phyloP scores from a whole-genome alignment of 92 coral and sea anemone species.

The Micromussa lordhowensis region DNA sequence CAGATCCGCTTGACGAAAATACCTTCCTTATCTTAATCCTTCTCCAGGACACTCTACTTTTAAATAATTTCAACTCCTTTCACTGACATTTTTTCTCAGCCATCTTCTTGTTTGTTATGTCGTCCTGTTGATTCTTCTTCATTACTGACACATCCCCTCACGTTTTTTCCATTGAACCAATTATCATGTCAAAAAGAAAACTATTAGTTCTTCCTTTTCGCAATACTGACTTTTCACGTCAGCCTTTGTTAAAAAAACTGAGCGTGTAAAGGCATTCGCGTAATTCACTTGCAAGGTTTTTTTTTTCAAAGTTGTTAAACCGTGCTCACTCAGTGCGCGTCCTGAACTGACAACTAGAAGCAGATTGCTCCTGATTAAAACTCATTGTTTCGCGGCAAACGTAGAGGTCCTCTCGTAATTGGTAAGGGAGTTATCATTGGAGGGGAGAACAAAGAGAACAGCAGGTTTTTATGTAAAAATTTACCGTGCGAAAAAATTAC shows the following conservation, averaged over 20 bases:
- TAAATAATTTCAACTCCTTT: background rate
- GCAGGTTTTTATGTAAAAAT: slow-evolving; percentile 56
- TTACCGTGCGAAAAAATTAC: slow-evolving; percentile 25
- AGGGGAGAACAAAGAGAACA: slow-evolving; percentile 44
- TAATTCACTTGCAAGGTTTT: background rate
- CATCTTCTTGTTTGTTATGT: background rate
- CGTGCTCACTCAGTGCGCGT: background rate
- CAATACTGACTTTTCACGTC: background rate
- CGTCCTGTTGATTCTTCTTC: background rate
- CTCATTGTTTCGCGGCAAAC: slow-evolving; percentile 4
- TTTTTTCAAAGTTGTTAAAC: background rate
- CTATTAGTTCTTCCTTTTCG: background rate
- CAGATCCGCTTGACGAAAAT: background rate
- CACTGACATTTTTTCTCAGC: background rate
- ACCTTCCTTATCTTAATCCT: background rate
- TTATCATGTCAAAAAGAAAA: background rate
- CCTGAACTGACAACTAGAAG: background rate
- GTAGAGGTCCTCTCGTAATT: slow-evolving; percentile 39
- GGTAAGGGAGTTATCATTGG: slow-evolving; percentile 61
- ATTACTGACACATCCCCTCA: background rate
- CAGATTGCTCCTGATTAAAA: slow-evolving; percentile 38
- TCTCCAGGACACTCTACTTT: background rate
- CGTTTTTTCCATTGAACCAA: slow-evolving; percentile 17
- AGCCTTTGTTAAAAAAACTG: background rate
- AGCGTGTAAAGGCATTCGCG: background rate